Evolutionary conservation across 2,797 vertebrate genomes (phyloP).

Genomic region (Fundulus diaphanus): DNA sequence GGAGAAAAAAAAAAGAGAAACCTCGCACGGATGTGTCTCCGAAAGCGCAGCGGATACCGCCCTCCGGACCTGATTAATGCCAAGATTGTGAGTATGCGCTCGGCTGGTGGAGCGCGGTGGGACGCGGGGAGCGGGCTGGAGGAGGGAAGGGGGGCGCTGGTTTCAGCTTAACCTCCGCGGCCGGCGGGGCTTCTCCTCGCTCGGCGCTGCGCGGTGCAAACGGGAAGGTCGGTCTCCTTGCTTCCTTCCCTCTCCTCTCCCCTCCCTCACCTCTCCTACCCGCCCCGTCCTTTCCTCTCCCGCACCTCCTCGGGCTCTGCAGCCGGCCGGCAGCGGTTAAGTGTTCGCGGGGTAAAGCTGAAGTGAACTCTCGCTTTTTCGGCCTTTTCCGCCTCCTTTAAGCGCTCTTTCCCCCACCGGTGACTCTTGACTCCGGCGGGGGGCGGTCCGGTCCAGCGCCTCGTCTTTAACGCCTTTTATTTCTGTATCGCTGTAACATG

Average conservation of each 20-base stretch:
- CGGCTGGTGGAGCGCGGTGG: slow-evolving; percentile 13
- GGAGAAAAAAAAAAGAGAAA: slow-evolving; percentile 14
- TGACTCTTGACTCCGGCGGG: slow-evolving; percentile 1
- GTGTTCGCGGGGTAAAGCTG: not conserved
- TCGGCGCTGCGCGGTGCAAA: slow-evolving; percentile 21
- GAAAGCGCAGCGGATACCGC: slow-evolving; percentile 79
- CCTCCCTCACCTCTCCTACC: not conserved
- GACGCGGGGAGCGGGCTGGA: not conserved
- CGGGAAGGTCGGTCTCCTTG: slow-evolving; percentile 60
- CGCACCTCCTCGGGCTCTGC: slow-evolving; percentile 20
- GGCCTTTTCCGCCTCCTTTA: not conserved
- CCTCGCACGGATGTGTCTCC: slow-evolving; percentile 82
- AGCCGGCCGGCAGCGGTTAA: not conserved
- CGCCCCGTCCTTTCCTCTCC: slow-evolving; percentile 10
- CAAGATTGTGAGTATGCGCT: slow-evolving; percentile 81
- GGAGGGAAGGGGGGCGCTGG: not conserved
- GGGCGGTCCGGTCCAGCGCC: not conserved
- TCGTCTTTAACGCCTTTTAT: not conserved
- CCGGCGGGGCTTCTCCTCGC: slow-evolving; percentile 47
- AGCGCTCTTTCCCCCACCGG: not conserved
- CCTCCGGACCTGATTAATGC: slow-evolving; percentile 81
- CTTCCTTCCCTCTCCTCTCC: slow-evolving; percentile 13
- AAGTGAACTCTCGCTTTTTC: not conserved
- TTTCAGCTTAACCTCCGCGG: slow-evolving; percentile 14
- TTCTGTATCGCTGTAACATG: not conserved